Evolutionary conservation across 2,888 invertebrate genomes (phyloP), one percentile per base, ranked within the genome.

Genomic region (Phytoseiulus persimilis): DNA sequence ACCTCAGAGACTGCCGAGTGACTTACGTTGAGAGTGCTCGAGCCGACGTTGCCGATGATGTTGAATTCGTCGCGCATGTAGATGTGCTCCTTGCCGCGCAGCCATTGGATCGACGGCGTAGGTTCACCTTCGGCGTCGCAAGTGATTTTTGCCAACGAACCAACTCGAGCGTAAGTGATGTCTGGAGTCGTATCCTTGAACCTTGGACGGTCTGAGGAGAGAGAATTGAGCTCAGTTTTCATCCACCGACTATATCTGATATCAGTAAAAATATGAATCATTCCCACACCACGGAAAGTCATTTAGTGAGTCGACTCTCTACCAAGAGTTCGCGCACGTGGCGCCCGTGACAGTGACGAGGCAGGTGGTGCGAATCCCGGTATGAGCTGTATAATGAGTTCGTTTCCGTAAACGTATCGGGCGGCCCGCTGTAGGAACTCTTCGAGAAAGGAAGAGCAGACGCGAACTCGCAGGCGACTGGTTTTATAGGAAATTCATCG

Each of bases 71-170:
- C 87, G 45, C 87, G 87, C 39, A 45, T 45, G 87, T 87, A 87
- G 87, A 87, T 31, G 87, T 87, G 87, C 87, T 87, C 87, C 39
- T n/a, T 87, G 3, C 87, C 87, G 33, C 87, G 87, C 87, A 87
- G 87, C 87, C 87, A 87, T 87, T 87, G 32, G 87, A 87, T 87
- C 32, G 87, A 87, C 5, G 87, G 87, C 31, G 32, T n/a, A 0
- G 87, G 87, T 33, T 87, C 87, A 28, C 87, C 87, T 32, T 87
- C 87, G 14, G 87, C 87, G 0, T 87, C 87, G 45, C 87, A 87
- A 39, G 87, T 33, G 39, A 87, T 87, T 23, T 87, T 87, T 9
- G 87, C 87, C 33, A 87, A n/a, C 31, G 87, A 87, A n/a, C 87
- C 87, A 18, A 87, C 87, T 87, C 87, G 87, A 2, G 87, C 87